Conservation (phyloP, 2,113 vertebrate genomes). For the Eulemur rufifrons region DNA sequence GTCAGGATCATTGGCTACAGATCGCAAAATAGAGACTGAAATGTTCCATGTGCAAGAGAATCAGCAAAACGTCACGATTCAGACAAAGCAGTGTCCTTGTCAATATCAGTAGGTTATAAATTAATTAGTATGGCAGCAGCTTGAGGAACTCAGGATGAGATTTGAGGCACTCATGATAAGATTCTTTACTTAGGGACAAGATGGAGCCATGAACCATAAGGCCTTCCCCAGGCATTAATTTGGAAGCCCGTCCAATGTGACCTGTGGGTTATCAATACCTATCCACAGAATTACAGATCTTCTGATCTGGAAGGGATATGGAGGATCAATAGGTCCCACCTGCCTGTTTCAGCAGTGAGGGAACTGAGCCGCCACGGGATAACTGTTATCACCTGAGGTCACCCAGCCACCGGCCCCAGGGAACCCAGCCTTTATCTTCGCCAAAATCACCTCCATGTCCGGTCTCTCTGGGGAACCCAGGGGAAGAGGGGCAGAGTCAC, state of each 20-base stretch:
- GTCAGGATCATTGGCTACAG: not conserved
- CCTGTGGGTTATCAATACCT: not conserved
- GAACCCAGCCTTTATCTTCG: not conserved
- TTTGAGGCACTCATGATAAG: not conserved
- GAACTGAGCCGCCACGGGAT: not conserved
- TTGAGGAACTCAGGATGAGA: not conserved
- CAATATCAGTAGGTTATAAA: no score
- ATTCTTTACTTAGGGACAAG: not conserved
- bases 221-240: not conserved
- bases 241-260: not conserved
- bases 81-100: not conserved
- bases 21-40: not conserved
- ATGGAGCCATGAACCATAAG: not conserved
- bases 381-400: not conserved
- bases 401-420: not conserved
- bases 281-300: rapidly evolving
- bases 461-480: not conserved
- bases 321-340: not conserved
- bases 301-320: no score
- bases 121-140: not conserved
- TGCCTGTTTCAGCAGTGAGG: not conserved
- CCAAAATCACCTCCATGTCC: not conserved
- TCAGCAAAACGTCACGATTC: not conserved
- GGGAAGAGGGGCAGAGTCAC: not conserved
- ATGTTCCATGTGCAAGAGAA: not conserved